Evolutionary conservation across 92 coral and sea anemone genomes (phyloP).

Genomic region (Metridium senile): DNA sequence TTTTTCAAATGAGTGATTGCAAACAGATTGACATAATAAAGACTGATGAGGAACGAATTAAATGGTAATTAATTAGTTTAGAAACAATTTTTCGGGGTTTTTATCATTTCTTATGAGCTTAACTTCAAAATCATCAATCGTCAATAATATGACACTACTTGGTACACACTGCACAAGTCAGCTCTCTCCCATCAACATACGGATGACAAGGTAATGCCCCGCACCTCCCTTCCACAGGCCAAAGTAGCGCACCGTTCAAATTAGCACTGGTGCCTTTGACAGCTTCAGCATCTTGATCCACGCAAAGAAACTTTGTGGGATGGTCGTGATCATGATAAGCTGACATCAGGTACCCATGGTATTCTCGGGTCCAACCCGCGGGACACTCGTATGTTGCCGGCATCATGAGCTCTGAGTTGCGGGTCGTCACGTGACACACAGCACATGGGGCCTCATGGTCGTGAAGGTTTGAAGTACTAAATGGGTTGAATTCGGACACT

Average conservation of each 20-base stretch:
- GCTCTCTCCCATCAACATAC: slow-evolving; percentile 48
- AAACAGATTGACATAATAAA: too few species aligned
- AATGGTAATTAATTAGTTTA: too few species aligned
- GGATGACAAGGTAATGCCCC: slow-evolving; percentile 69
- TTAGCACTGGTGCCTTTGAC: slow-evolving; percentile 47
- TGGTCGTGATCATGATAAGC: slow-evolving; percentile 42
- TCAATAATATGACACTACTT: too few species aligned
- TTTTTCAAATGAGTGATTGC: too few species aligned
- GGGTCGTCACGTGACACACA: slow-evolving; percentile 61
- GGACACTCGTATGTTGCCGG: slow-evolving; percentile 75
- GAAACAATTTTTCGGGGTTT: too few species aligned
- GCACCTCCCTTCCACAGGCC: slow-evolving; percentile 54
- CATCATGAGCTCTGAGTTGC: slow-evolving; percentile 56
- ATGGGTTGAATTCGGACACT: too few species aligned
- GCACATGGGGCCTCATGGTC: slow-evolving; percentile 62
- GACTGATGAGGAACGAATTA: too few species aligned
- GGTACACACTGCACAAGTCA: slow-evolving; percentile 82
- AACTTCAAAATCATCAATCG: too few species aligned
- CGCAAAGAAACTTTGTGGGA: slow-evolving; percentile 54
- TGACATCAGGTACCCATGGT: slow-evolving; percentile 77
- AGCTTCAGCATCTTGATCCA: slow-evolving; percentile 53
- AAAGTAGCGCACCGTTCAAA: slow-evolving; percentile 46
- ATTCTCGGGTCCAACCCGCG: slow-evolving; percentile 70
- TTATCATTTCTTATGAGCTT: too few species aligned
- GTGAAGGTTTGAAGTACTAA: slow-evolving; percentile 43